These are phyloP conservation scores for Catharus fuscescens DNA, from an alignment of 2,113 vertebrate species.

Conservation along the genomic window DNA sequence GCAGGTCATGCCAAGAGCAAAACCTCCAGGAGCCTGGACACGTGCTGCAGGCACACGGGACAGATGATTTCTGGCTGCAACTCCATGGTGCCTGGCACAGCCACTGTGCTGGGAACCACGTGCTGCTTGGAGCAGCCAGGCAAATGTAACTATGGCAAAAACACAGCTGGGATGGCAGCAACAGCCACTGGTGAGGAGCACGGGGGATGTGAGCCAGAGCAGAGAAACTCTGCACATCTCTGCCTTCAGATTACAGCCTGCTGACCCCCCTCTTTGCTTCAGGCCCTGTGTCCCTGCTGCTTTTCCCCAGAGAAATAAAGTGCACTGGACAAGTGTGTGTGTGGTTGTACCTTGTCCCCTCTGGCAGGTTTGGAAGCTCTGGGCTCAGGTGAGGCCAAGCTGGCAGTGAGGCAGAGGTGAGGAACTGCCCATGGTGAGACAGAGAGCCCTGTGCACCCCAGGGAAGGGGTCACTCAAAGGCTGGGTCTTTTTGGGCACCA, in stretches of 20 bases:
- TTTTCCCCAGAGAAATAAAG: neutral
- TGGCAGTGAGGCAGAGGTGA: neutral
- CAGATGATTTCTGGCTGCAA: neutral
- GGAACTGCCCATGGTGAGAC: neutral
- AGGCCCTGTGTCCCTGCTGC: neutral
- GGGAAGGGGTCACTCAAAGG: neutral
- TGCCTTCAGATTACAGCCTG: neutral
- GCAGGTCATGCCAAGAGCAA: neutral
- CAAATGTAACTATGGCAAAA: neutral
- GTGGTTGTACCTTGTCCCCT: neutral
- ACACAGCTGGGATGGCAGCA: neutral
- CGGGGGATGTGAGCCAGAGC: rapidly evolving
- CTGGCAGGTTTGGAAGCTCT: neutral
- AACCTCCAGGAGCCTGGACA: neutral
- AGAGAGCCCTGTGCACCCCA: neutral
- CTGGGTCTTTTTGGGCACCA: neutral
- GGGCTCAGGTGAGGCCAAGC: neutral
- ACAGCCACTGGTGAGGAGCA: neutral
- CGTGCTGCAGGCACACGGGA: neutral
- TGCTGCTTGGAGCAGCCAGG: neutral
- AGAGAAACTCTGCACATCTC: neutral
- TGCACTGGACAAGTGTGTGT: rapidly evolving
- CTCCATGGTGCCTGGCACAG: neutral
- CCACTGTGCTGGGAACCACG: neutral
- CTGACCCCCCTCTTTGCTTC: neutral